Evolutionary conservation across 2,113 vertebrate species (phyloP).

Genomic region (Rana temporaria): DNA sequence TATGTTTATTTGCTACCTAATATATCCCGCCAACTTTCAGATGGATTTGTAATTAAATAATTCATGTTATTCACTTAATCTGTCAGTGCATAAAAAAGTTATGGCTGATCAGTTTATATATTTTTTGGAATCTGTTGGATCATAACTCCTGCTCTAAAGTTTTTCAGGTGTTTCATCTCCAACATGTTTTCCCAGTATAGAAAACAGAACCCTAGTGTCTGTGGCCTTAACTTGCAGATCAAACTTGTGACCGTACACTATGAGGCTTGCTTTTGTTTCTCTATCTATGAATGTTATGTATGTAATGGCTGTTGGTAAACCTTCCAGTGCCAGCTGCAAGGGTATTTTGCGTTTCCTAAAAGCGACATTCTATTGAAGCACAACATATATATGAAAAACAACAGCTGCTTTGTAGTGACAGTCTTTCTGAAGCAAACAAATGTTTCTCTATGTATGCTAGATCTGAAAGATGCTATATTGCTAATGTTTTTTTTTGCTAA

Average conservation of each 20-base stretch:
- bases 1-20: too few relatives aligned
- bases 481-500: neutral
- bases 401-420: constrained; percentile 3
- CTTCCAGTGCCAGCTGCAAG: constrained; percentile 31
- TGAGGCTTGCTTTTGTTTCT: constrained; percentile 30
- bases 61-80: too few relatives aligned
- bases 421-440: neutral
- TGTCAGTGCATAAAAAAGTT: too few relatives aligned
- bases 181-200: neutral
- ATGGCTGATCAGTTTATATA: too few relatives aligned
- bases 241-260: constrained; percentile 6
- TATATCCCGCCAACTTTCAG: too few relatives aligned
- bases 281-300: constrained; percentile 21
- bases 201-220: constrained; percentile 33
- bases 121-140: too few relatives aligned
- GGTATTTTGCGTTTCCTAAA: neutral
- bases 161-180: neutral
- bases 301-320: constrained; percentile 31
- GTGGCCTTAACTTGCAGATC: constrained; percentile 36
- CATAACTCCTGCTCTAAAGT: too few relatives aligned
- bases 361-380: constrained; percentile 1
- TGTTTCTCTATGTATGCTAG: neutral
- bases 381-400: constrained; percentile 14
- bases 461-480: too few relatives aligned
- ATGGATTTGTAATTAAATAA: too few relatives aligned